These are phyloP conservation scores for Brenthis hecate DNA, from an alignment of 2,888 invertebrate genomes.

Conservation along the genomic window DNA sequence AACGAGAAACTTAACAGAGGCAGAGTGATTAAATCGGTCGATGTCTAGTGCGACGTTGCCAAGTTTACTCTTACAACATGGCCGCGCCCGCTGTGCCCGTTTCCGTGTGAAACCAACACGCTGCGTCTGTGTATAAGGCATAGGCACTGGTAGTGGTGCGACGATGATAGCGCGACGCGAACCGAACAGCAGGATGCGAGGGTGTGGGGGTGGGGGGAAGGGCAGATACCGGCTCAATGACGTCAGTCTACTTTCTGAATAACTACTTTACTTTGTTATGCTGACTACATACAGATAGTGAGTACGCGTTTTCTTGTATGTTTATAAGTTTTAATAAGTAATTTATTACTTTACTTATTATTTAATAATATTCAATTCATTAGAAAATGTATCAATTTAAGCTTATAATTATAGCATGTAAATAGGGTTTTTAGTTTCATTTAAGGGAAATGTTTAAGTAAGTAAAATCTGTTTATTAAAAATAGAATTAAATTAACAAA, in stretches of 20 bases:
- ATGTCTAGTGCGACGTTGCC: slow-evolving; percentile 82
- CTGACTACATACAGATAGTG: slow-evolving; percentile 30
- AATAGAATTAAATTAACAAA: no score
- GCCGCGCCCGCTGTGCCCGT: slow-evolving; percentile 79
- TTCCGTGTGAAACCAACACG: slow-evolving; percentile 80
- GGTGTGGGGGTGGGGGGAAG: slow-evolving; percentile 40
- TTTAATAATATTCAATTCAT: no score
- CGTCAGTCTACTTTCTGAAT: slow-evolving; percentile 77
- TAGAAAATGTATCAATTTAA: no score
- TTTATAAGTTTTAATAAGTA: neutral
- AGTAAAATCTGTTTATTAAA: no score
- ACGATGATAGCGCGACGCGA: slow-evolving; percentile 48
- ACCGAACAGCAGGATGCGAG: slow-evolving; percentile 55
- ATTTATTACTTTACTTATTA: neutral
- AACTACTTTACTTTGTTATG: slow-evolving; percentile 45
- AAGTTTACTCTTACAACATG: slow-evolving; percentile 79
- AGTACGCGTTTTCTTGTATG: slow-evolving; percentile 19
- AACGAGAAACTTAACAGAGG: slow-evolving; percentile 57
- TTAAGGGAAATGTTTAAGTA: no score
- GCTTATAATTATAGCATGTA: no score
- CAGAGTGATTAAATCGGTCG: slow-evolving; percentile 75
- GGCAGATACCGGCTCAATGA: slow-evolving; percentile 69
- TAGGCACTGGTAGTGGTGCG: slow-evolving; percentile 44
- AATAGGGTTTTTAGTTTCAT: no score
- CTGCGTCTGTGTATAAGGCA: slow-evolving; percentile 68